Percentiles rank a stretch among this genome's conserved stretches.
phyloP scores from a whole-genome alignment of 2,113 vertebrate genomes.

The Hippocampus mohnikei region DNA sequence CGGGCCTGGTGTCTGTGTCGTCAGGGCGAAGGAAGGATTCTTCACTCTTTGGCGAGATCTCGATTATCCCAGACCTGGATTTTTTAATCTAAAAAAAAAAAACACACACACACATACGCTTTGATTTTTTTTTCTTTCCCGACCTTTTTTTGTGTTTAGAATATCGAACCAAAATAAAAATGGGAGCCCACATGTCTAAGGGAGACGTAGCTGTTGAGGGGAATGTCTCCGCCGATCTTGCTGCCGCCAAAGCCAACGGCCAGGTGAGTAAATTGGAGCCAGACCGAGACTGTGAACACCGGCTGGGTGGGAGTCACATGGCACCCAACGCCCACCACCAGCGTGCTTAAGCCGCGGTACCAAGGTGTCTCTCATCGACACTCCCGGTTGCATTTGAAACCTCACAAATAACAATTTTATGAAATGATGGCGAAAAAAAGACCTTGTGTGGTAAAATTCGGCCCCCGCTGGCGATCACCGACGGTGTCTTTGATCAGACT shows the following conservation, averaged over 20 bases:
- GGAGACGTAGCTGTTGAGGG: conserved; percentile 79
- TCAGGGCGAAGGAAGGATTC: conserved; percentile 45
- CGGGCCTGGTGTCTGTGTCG: conserved; percentile 17
- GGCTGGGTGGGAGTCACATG: conserved; percentile 51
- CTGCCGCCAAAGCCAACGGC: conserved; percentile 83
- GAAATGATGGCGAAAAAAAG: not conserved
- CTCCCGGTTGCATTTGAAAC: not conserved
- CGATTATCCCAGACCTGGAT: conserved; percentile 52
- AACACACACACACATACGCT: conserved; percentile 1
- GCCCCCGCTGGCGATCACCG: conserved; percentile 6
- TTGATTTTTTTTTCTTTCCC: conserved; percentile 51
- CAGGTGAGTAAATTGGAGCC: conserved; percentile 73
- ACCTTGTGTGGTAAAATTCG: not conserved
- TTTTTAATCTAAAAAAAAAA: conserved; percentile 39
- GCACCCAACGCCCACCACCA: conserved; percentile 54
- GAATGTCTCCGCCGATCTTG: conserved; percentile 64
- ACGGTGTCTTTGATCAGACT: conserved; percentile 42
- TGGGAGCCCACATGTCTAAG: conserved; percentile 87
- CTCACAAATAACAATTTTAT: not conserved
- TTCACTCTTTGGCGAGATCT: conserved; percentile 28
- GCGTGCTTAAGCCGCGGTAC: conserved; percentile 17
- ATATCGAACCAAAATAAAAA: conserved; percentile 45
- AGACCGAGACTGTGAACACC: not conserved
- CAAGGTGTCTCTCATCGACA: not conserved
- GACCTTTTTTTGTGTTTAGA: conserved; percentile 47